A percentile compares a stretch with the other conserved stretches of the same genome.
Evolutionary conservation across 2,113 vertebrate species (phyloP).

Genomic region (Anthoscopus minutus): DNA sequence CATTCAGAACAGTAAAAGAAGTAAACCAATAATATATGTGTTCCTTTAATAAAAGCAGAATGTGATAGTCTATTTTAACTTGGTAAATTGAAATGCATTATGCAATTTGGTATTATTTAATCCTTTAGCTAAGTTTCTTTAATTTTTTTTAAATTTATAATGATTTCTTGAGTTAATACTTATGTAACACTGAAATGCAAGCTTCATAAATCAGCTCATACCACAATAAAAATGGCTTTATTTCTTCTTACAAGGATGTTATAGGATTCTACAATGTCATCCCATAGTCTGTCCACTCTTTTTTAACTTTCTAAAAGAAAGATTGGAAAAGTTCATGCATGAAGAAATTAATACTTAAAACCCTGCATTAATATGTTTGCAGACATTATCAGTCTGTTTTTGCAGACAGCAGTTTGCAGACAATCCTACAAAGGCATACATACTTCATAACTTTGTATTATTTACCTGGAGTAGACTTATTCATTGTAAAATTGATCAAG

Average conservation of each 20-base stretch:
- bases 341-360: background rate
- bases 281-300: background rate
- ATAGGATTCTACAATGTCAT: background rate
- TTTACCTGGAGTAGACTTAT: background rate
- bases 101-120: conserved; percentile 18
- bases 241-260: background rate
- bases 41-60: conserved; percentile 29
- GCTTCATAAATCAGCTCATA: background rate
- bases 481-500: background rate
- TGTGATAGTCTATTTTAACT: background rate
- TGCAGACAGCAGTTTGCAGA: background rate
- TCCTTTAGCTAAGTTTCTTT: background rate
- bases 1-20: background rate
- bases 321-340: background rate
- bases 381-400: background rate
- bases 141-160: background rate
- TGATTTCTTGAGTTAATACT: background rate
- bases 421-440: background rate
- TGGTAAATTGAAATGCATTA: background rate
- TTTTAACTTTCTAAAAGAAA: background rate
- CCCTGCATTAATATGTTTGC: background rate
- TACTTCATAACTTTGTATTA: background rate
- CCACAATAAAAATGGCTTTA: background rate
- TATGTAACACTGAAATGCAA: background rate
- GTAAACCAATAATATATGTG: background rate